Conservation (phyloP, 2,888 invertebrate species). For the Drosophila testacea region DNA sequence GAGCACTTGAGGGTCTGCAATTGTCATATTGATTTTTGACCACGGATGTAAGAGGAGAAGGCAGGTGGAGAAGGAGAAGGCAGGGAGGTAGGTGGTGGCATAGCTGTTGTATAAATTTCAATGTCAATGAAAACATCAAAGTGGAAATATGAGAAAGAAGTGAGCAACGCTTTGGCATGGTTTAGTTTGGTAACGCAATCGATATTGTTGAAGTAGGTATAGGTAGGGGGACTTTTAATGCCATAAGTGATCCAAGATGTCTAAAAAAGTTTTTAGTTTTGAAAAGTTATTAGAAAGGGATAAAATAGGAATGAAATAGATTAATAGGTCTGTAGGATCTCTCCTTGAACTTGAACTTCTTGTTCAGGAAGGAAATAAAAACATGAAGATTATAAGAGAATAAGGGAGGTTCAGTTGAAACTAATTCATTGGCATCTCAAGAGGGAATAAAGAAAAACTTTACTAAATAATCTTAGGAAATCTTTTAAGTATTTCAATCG, state of each 20-base stretch:
- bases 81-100: background rate
- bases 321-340: too few species aligned
- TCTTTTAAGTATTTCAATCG: too few species aligned
- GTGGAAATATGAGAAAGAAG: constrained; percentile 43
- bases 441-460: too few species aligned
- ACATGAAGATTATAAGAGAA: too few species aligned
- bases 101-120: constrained; percentile 58
- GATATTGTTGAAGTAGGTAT: constrained; percentile 46
- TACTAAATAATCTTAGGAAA: too few species aligned
- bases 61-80: background rate
- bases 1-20: constrained; percentile 71
- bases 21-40: constrained; percentile 68
- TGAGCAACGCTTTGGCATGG: constrained; percentile 46
- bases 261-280: too few species aligned
- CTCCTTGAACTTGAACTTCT: too few species aligned
- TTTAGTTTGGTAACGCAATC: constrained; percentile 65
- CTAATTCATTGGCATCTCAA: too few species aligned
- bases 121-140: constrained; percentile 65
- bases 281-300: too few species aligned
- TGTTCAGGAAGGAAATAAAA: too few species aligned
- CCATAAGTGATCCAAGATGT: constrained; percentile 13
- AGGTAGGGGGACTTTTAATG: background rate
- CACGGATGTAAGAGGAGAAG: background rate
- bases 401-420: too few species aligned
- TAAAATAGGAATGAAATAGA: too few species aligned